Evolutionary conservation across 2,797 vertebrate species (phyloP).

Genomic region (Hydrophis major): DNA sequence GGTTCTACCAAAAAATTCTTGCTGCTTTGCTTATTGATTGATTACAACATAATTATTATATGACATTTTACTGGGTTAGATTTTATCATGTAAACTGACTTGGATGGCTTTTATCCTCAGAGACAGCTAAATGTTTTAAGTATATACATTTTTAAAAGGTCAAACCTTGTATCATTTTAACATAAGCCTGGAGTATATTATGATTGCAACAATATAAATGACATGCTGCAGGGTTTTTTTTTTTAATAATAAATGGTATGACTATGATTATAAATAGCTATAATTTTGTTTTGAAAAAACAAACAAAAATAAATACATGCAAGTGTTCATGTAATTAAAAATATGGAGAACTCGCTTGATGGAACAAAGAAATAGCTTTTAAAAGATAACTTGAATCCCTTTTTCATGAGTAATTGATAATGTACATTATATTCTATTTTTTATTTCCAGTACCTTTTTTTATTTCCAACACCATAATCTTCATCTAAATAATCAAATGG

Average conservation of each 20-base stretch:
- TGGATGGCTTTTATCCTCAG: neutral
- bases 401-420: neutral
- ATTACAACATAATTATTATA: neutral
- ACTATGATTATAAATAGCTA: neutral
- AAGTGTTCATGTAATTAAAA: neutral
- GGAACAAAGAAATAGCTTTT: neutral
- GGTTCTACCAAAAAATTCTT: neutral
- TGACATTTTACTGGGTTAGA: neutral
- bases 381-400: neutral
- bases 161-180: neutral
- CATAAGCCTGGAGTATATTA: neutral
- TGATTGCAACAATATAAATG: neutral
- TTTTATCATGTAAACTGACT: neutral
- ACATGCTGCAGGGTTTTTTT: neutral
- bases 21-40: neutral
- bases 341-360: neutral
- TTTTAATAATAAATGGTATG: neutral
- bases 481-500: neutral
- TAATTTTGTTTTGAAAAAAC: neutral
- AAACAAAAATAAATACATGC: neutral
- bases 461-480: too few relatives aligned
- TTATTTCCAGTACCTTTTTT: neutral
- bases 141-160: neutral
- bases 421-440: neutral
- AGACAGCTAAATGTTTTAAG: neutral